Conservation (phyloP, 1,140 invertebrate species). For the Sarcophaga bullata region DNA sequence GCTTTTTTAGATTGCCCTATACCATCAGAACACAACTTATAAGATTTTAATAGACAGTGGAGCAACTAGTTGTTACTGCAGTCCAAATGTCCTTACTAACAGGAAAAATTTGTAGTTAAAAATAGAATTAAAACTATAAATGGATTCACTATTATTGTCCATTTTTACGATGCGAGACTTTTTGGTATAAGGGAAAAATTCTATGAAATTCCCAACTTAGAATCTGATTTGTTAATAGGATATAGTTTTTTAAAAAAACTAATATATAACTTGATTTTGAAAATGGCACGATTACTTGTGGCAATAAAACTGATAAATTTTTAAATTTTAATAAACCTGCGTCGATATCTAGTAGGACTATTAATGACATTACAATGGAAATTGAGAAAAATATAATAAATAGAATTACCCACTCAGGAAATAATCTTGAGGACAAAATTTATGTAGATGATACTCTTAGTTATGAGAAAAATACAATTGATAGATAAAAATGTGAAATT, state of each 20-base stretch:
- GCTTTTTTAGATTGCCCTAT: conserved; percentile 4
- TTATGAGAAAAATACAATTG: no score
- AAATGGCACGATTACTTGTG: neutral
- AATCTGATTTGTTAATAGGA: neutral
- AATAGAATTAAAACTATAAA: neutral
- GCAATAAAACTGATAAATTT: neutral
- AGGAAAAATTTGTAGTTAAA: neutral
- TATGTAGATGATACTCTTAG: neutral
- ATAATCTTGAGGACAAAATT: neutral
- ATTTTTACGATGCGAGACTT: neutral
- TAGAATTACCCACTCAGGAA: neutral
- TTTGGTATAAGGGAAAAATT: neutral
- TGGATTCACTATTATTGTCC: neutral
- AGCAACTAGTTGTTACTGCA: neutral
- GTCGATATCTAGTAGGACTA: no score
- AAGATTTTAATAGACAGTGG: neutral
- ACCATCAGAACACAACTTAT: neutral
- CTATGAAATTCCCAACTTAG: neutral
- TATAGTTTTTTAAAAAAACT: neutral
- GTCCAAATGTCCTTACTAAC: neutral
- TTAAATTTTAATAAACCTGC: neutral
- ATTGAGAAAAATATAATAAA: neutral
- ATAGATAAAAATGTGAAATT: no score
- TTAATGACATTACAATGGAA: neutral
- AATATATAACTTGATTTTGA: neutral